These are phyloP conservation scores for Zoroaster sp. DNA, from an alignment of 53 echinoderm and acorn worm species.

Conservation along the genomic window DNA sequence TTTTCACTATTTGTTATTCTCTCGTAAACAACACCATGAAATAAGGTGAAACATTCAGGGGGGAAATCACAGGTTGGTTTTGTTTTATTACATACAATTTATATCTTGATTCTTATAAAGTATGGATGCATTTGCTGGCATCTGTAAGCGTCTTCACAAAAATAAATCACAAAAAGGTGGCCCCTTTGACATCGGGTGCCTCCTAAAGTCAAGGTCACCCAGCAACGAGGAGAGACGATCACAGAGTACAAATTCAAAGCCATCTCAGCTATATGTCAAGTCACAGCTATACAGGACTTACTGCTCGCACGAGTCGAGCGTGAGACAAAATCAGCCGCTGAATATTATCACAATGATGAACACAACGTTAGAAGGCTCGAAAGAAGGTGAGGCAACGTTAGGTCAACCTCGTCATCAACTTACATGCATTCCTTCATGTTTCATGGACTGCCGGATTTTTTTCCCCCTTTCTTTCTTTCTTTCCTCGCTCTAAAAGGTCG, in stretches of 20 bases:
- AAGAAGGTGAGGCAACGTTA: neutral
- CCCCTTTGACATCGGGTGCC: neutral
- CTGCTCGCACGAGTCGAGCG: constrained; percentile 12
- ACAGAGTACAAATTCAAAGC: neutral
- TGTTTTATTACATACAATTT: too few species aligned
- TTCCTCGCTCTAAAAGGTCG: neutral
- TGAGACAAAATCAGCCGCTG: constrained; percentile 24
- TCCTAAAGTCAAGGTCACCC: neutral
- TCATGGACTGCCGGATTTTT: neutral
- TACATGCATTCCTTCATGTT: neutral
- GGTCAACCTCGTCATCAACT: neutral
- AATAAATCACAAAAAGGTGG: neutral
- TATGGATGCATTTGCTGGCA: too few species aligned
- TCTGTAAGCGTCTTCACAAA: too few species aligned
- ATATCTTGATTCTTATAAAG: too few species aligned
- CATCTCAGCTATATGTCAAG: neutral
- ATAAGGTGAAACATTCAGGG: too few species aligned
- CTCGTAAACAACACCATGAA: too few species aligned
- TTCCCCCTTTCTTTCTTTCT: neutral
- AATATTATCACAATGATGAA: constrained; percentile 24
- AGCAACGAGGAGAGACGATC: neutral
- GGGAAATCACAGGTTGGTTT: too few species aligned
- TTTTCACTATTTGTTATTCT: too few species aligned
- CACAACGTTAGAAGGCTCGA: neutral
- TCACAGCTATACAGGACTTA: neutral